These are phyloP conservation scores for Creontiades dilutus DNA, from an alignment of 2,888 invertebrate species.

Conservation along the genomic window DNA sequence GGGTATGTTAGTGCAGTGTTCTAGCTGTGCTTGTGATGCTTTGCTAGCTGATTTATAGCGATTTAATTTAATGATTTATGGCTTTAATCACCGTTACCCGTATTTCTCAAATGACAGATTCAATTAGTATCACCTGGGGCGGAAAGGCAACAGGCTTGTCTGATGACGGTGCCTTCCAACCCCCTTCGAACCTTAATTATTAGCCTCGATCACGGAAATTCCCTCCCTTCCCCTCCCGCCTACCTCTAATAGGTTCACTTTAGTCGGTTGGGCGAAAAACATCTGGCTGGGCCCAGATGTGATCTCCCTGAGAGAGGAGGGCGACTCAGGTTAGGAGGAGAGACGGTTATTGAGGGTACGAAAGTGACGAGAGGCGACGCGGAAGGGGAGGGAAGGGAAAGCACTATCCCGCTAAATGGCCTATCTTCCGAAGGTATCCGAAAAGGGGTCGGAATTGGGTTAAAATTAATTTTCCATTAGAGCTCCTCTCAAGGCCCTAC, in stretches of 20 bases:
- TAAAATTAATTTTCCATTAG: constrained; percentile 38
- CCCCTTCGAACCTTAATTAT: background rate
- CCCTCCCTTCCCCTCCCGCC: background rate
- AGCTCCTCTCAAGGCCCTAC: background rate
- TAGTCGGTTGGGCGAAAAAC: constrained; percentile 5
- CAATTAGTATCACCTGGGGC: constrained; percentile 42
- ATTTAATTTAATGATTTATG: background rate
- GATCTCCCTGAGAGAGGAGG: background rate
- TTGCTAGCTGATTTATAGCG: background rate
- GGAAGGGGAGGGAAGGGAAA: background rate
- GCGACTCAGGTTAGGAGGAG: too few relatives aligned
- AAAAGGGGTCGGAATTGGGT: background rate
- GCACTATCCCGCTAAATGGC: constrained; percentile 26
- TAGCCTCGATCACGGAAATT: constrained; percentile 19
- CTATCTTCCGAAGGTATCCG: constrained; percentile 10
- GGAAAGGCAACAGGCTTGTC: constrained; percentile 36
- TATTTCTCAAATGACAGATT: constrained; percentile 18
- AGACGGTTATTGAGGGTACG: background rate
- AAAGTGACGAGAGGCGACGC: background rate
- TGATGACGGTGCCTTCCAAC: constrained; percentile 7
- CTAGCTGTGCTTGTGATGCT: background rate
- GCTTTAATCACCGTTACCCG: background rate
- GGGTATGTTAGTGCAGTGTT: too few relatives aligned
- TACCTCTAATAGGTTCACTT: constrained; percentile 4
- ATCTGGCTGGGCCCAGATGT: background rate